Percentiles rank a stretch among this genome's conserved stretches.
These are phyloP conservation scores for Tachysurus vachellii DNA, from an alignment of 2,113 vertebrate species.

Conservation along the genomic window DNA sequence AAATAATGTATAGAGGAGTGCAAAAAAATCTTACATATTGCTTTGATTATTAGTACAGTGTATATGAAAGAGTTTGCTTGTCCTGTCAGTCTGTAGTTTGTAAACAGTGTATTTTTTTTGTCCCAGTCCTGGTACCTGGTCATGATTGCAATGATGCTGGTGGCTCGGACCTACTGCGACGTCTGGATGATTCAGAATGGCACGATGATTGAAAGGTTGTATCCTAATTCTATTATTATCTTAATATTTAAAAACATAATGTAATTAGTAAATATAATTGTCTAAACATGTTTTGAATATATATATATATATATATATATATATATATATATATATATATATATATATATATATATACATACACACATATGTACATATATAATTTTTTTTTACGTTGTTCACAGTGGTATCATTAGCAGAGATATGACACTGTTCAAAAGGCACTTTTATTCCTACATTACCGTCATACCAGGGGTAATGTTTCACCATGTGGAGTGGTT, in stretches of 20 bases:
- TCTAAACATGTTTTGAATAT: background rate
- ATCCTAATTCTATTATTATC: background rate
- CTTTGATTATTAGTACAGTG: background rate
- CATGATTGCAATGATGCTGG: constrained; percentile 90
- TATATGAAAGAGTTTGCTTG: background rate
- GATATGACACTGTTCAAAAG: constrained; percentile 77
- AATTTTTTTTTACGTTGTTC: constrained; percentile 60
- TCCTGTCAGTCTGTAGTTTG: background rate
- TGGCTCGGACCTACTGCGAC: constrained; percentile 94
- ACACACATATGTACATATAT: no score
- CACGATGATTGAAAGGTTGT: constrained; percentile 97
- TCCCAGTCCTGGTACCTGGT: constrained; percentile 88
- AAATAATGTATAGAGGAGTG: background rate
- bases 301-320: constrained; percentile 31
- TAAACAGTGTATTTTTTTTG: constrained; percentile 40
- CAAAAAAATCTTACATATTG: background rate
- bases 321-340: constrained; percentile 27
- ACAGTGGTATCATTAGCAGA: constrained; percentile 83
- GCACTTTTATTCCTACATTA: constrained; percentile 80
- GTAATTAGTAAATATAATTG: background rate
- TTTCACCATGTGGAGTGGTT: constrained; percentile 19
- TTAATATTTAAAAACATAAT: background rate
- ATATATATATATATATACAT: constrained; percentile 32
- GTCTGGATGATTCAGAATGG: constrained; percentile 99
- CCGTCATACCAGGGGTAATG: constrained; percentile 79